Conservation (phyloP, 2,113 vertebrate species). For the Cyprinodon tularosa region DNA sequence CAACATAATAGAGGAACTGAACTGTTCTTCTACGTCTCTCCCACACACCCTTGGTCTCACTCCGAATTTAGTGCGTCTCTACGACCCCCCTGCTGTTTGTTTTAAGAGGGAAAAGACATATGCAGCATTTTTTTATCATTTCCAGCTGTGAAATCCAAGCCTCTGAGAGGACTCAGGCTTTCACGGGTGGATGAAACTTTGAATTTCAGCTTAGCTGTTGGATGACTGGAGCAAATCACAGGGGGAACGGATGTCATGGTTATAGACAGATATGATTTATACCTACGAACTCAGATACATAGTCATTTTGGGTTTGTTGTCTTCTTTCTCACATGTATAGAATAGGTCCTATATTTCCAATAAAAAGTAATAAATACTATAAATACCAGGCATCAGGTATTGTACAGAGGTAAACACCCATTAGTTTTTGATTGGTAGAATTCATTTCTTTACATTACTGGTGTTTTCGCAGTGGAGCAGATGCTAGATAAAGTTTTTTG, state of each 20-base stretch:
- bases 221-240: constrained; percentile 14
- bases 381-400: neutral
- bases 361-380: neutral
- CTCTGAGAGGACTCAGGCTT: constrained; percentile 35
- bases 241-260: constrained; percentile 52
- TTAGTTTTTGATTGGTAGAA: neutral
- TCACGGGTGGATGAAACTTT: constrained; percentile 41
- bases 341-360: constrained; percentile 5
- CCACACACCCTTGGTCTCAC: neutral
- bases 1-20: neutral
- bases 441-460: neutral
- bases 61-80: constrained; percentile 4
- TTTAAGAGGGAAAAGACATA: constrained; percentile 26
- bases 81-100: constrained; percentile 47
- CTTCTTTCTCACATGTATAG: constrained; percentile 21
- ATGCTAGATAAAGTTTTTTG: neutral
- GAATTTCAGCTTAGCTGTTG: constrained; percentile 24
- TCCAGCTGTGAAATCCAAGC: constrained; percentile 36
- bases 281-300: constrained; percentile 5
- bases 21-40: neutral
- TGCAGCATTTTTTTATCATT: constrained; percentile 58
- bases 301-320: neutral
- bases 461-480: neutral
- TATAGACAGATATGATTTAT: constrained; percentile 53
- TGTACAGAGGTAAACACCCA: neutral